Evolutionary conservation across 1,140 invertebrate species (phyloP).

Genomic region (Asobara japonica): DNA sequence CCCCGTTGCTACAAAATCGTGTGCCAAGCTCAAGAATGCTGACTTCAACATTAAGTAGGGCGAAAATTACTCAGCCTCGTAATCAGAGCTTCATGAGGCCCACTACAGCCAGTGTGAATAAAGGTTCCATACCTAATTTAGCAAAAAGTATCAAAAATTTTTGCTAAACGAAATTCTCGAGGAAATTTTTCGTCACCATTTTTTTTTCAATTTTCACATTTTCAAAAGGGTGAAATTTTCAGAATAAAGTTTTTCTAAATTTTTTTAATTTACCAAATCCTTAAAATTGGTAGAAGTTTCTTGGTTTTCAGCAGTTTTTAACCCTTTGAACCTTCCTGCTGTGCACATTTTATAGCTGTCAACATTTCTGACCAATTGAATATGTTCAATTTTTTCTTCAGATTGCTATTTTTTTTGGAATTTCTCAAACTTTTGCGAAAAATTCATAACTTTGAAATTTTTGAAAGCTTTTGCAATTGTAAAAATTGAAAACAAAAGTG

Average conservation of each 20-base stretch:
- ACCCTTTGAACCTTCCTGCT: too few relatives aligned
- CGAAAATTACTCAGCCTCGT: conserved; percentile 53
- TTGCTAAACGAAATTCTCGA: conserved; percentile 40
- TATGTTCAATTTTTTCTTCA: too few relatives aligned
- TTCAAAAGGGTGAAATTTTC: neutral
- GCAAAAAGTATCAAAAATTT: conserved; percentile 60
- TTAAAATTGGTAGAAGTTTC: too few relatives aligned
- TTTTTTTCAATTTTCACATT: neutral
- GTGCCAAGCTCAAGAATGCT: conserved; percentile 37
- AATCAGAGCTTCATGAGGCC: conserved; percentile 73
- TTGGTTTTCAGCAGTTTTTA: too few relatives aligned
- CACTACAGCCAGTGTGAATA: conserved; percentile 71
- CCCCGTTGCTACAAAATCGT: conserved; percentile 37
- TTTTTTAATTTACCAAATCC: too few relatives aligned
- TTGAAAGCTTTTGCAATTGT: too few relatives aligned
- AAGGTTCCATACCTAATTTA: conserved; percentile 66
- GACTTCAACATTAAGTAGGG: conserved; percentile 37
- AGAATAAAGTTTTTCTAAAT: neutral
- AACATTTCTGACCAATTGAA: too few relatives aligned
- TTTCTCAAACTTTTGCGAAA: too few relatives aligned
- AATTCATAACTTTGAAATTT: too few relatives aligned
- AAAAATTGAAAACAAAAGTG: too few relatives aligned
- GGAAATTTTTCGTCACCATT: neutral
- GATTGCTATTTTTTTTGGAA: too few relatives aligned
- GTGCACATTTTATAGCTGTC: too few relatives aligned